Base-by-base conservation (phyloP, 2,888 invertebrate species). In the Anagyrus pseudococci region DNA sequence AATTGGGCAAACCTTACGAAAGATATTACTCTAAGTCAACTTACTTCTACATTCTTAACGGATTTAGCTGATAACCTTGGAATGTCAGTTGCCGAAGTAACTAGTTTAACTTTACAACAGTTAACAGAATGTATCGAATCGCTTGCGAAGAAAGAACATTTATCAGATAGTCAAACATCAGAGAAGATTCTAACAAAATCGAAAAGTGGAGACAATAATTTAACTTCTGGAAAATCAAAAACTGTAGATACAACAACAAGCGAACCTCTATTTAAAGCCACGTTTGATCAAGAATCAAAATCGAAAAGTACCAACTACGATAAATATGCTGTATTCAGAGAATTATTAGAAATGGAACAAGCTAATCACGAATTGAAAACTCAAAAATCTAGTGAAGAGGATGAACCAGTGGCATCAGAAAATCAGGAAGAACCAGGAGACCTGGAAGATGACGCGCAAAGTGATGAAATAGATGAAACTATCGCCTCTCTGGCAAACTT, bases 261-360 rank as follows among this genome's bases (percentile, higher is more conserved):
- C 7, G 78, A 75, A 64, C 85, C 85, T 22, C 81, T 86, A 6
- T 91, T 90, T 71, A 87, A 88, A 10, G 88, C 88, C 0, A 88
- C 88, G 72, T 90, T 89, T 72, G 88, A 88, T 44, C 85, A 88
- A 44, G 76, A 76, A n/a, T 68, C 73, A 0, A 69, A 77, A 19
- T 69, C 60, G 75, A 82, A 83, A 0, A 86, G 86, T 63, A 81
- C 87, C 0, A 80, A 86, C 0, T 91, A 89, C 73, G 94, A 94
- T 76, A 87, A 92, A 70, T 95, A 95, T 77, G 94, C 94, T 0
- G 94, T 91, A 0, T 94, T 95, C 73, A 85, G 94, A 66, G 94
- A 95, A 82, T 75, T 88, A 44, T 86, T 93, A 70, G 90, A 93
- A 70, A 89, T 92, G 72, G 91, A 91, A 76, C 73, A 72, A 52